Conservation (phyloP, 2,888 invertebrate genomes). For the Oligia strigilis region DNA sequence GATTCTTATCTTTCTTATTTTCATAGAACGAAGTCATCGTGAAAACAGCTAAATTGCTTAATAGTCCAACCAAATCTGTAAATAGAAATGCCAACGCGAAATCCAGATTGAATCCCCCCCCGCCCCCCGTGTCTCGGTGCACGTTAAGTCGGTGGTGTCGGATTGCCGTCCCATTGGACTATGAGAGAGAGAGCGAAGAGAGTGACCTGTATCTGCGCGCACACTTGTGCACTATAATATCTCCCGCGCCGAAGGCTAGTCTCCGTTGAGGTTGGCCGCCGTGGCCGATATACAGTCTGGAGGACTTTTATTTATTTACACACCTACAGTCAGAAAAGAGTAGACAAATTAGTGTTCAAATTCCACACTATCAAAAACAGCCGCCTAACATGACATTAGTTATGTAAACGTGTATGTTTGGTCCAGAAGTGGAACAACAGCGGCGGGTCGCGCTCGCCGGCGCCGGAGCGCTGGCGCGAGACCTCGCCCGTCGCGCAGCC, state of each 20-base stretch:
- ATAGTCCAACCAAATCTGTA: neutral
- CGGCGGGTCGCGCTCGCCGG: conserved; percentile 77
- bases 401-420: neutral
- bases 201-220: too few relatives aligned
- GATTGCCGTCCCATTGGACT: too few relatives aligned
- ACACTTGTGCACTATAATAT: too few relatives aligned
- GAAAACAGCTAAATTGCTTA: neutral
- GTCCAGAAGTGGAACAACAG: conserved; percentile 77
- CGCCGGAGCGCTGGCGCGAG: conserved; percentile 80
- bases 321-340: neutral
- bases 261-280: too few relatives aligned
- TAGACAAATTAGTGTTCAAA: neutral
- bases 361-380: neutral
- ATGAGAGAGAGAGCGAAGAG: too few relatives aligned
- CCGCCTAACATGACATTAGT: neutral
- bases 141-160: too few relatives aligned
- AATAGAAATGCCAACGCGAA: neutral
- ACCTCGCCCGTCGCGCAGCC: conserved; percentile 71
- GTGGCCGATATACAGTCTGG: too few relatives aligned
- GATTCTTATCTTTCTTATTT: conserved; percentile 1
- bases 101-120: neutral
- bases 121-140: too few relatives aligned
- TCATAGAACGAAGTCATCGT: neutral
- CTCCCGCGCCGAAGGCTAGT: too few relatives aligned
- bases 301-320: too few relatives aligned